Conservation (phyloP, 2,888 invertebrate species). For the Strigamia crassipes region DNA sequence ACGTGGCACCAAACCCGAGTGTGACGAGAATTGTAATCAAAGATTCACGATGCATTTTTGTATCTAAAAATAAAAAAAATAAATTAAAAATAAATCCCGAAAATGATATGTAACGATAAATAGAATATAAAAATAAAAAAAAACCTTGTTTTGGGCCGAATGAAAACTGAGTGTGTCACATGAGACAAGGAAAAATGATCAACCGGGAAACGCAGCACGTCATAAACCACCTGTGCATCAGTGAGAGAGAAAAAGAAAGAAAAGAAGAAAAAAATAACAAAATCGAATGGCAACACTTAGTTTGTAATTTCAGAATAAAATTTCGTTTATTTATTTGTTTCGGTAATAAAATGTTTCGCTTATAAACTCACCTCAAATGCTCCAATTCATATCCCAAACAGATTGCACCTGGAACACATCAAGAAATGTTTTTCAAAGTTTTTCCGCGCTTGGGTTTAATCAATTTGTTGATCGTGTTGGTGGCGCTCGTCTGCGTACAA, state of each 20-base stretch:
- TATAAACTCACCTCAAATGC: not conserved
- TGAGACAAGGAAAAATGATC: not conserved
- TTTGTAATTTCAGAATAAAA: not conserved
- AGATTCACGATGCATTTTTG: slow-evolving; percentile 23
- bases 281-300: not conserved
- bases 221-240: not conserved
- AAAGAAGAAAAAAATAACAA: not conserved
- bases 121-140: not conserved
- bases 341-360: not conserved
- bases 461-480: not conserved
- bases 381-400: not conserved
- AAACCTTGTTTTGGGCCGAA: not conserved
- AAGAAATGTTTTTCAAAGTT: not conserved
- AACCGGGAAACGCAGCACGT: not conserved
- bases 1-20: slow-evolving; percentile 16
- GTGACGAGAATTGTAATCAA: not conserved
- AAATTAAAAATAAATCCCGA: not conserved
- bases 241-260: not conserved
- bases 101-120: not conserved
- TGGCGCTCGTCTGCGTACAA: not conserved
- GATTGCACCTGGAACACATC: not conserved
- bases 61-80: not conserved
- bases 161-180: not conserved
- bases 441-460: not conserved
- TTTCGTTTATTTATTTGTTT: not conserved